Percentiles rank a stretch among this genome's conserved stretches.
These are phyloP conservation scores for Peromyscus melanophrys DNA, from an alignment of 2,797 vertebrate species.

Conservation along the genomic window DNA sequence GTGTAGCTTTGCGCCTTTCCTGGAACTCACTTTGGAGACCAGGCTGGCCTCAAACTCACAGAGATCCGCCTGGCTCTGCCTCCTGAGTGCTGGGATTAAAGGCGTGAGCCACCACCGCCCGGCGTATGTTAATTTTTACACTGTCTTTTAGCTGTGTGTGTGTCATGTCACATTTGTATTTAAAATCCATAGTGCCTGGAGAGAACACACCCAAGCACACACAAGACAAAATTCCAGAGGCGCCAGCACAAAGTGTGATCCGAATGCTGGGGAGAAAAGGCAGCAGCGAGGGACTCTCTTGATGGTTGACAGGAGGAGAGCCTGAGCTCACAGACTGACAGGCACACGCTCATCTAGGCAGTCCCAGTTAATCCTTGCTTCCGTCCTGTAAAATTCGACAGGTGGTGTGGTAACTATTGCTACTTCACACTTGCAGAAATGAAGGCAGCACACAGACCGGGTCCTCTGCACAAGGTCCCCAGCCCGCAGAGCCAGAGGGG, in stretches of 20 bases:
- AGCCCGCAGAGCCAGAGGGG: constrained; percentile 35
- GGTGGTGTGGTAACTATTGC: neutral
- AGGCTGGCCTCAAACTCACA: too few relatives aligned
- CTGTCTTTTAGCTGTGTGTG: neutral
- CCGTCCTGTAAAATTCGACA: neutral
- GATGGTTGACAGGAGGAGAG: neutral
- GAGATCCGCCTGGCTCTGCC: too few relatives aligned
- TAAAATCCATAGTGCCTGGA: neutral
- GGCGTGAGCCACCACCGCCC: too few relatives aligned
- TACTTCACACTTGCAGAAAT: neutral
- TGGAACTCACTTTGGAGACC: too few relatives aligned
- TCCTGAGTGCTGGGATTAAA: too few relatives aligned
- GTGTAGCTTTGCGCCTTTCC: too few relatives aligned
- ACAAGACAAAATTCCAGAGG: constrained; percentile 30
- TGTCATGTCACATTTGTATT: neutral
- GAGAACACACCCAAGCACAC: neutral
- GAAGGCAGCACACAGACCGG: neutral
- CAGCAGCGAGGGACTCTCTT: neutral
- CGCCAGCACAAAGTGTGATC: neutral
- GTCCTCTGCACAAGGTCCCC: neutral
- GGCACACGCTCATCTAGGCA: neutral
- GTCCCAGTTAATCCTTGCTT: constrained; percentile 33
- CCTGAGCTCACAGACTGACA: neutral
- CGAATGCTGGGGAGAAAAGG: neutral
- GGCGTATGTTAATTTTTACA: neutral